Evolutionary conservation across 2,888 invertebrate species (phyloP).

Genomic region (Pherbina coryleti): DNA sequence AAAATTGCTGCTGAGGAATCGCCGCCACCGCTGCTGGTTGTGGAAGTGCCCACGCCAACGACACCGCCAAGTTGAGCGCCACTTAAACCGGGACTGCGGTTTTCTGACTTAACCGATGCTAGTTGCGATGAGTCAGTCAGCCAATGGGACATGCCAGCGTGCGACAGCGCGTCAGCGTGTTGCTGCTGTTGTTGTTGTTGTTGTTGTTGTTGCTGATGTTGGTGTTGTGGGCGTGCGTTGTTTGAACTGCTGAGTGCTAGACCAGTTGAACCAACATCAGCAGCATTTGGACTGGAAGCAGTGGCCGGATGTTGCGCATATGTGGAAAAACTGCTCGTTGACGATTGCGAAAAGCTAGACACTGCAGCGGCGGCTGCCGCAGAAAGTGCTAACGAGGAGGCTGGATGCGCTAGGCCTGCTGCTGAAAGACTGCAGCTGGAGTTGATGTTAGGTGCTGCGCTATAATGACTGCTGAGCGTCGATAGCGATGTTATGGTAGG

Average conservation of each 20-base stretch:
- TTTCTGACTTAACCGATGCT: slow-evolving; percentile 77
- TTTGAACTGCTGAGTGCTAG: slow-evolving; percentile 9
- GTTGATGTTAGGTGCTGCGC: slow-evolving; percentile 46
- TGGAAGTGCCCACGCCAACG: not conserved
- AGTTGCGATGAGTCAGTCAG: slow-evolving; percentile 66
- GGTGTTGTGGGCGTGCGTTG: slow-evolving; percentile 27
- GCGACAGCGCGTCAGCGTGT: slow-evolving; percentile 26
- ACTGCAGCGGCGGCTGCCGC: slow-evolving; percentile 36
- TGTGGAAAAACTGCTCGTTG: slow-evolving; percentile 63
- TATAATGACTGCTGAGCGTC: slow-evolving; percentile 55
- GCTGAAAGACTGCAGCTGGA: slow-evolving; percentile 52
- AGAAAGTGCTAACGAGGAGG: slow-evolving; percentile 49
- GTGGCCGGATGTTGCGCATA: slow-evolving; percentile 49
- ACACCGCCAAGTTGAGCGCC: slow-evolving; percentile 68
- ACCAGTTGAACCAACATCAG: slow-evolving; percentile 25
- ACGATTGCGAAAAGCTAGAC: slow-evolving; percentile 59
- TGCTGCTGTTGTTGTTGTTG: slow-evolving; percentile 52
- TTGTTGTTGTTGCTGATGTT: slow-evolving; percentile 49
- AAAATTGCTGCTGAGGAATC: slow-evolving; percentile 33
- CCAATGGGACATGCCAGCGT: slow-evolving; percentile 67
- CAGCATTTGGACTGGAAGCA: slow-evolving; percentile 40
- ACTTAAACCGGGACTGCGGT: slow-evolving; percentile 77
- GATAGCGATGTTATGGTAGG: slow-evolving; percentile 60
- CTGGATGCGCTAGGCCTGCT: slow-evolving; percentile 39
- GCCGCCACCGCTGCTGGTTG: slow-evolving; percentile 2